Evolutionary conservation across 1,140 invertebrate genomes (phyloP).

Genomic region (Megalonaias nervosa): DNA sequence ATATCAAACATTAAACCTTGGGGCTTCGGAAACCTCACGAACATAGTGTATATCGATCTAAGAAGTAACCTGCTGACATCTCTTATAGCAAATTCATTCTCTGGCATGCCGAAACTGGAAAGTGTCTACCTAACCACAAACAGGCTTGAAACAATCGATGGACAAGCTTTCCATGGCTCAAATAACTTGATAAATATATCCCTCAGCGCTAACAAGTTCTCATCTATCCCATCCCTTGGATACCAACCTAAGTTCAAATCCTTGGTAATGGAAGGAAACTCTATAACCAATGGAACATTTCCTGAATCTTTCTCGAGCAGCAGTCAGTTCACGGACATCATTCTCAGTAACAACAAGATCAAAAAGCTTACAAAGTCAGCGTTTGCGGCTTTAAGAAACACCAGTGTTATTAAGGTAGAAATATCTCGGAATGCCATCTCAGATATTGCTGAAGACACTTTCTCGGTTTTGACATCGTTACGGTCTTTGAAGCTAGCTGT

Average conservation of each 20-base stretch:
- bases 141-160: slow-evolving; percentile 33
- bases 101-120: slow-evolving; percentile 23
- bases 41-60: slow-evolving; percentile 26
- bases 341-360: slow-evolving; percentile 51
- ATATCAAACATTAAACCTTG: slow-evolving; percentile 27
- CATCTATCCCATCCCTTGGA: slow-evolving; percentile 35
- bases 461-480: slow-evolving; percentile 40
- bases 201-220: slow-evolving; percentile 42
- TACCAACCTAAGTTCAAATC: slow-evolving; percentile 30
- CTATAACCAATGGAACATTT: slow-evolving; percentile 44
- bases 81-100: slow-evolving; percentile 35
- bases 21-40: slow-evolving; percentile 29
- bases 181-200: slow-evolving; percentile 31
- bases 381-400: slow-evolving; percentile 38
- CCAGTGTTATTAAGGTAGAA: slow-evolving; percentile 37
- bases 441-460: slow-evolving; percentile 34
- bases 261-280: slow-evolving; percentile 47
- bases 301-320: slow-evolving; percentile 30
- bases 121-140: slow-evolving; percentile 40
- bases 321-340: slow-evolving; percentile 27
- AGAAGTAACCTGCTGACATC: slow-evolving; percentile 37
- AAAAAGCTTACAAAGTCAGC: slow-evolving; percentile 34
- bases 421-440: slow-evolving; percentile 45
- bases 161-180: slow-evolving; percentile 37
- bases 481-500: slow-evolving; percentile 48